These are phyloP conservation scores for Mus minutoides DNA, from an alignment of 2,797 vertebrate species.

Conservation along the genomic window DNA sequence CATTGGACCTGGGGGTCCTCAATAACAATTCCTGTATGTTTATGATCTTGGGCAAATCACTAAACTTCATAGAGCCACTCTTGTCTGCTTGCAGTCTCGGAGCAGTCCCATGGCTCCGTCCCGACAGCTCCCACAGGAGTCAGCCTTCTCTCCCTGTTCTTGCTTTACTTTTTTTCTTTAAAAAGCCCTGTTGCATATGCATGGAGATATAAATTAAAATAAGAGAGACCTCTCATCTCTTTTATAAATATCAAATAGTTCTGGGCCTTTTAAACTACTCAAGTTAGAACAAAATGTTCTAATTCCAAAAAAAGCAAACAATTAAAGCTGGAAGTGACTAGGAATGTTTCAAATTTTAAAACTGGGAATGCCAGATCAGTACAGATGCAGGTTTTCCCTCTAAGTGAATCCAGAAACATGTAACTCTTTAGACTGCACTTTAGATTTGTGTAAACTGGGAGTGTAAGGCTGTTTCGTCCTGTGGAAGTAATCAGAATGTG, in stretches of 20 bases:
- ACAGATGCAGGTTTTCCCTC: background rate
- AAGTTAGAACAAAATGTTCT: conserved; percentile 54
- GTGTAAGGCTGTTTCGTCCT: conserved; percentile 24
- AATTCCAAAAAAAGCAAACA: conserved; percentile 56
- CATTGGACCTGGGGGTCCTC: background rate
- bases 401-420: conserved; percentile 51
- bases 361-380: background rate
- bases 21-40: background rate
- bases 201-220: conserved; percentile 32
- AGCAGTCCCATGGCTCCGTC: background rate
- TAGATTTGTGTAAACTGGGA: conserved; percentile 1
- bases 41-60: conserved; percentile 35
- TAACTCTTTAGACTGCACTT: conserved; percentile 36
- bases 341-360: conserved; percentile 53
- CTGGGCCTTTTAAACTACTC: conserved; percentile 34
- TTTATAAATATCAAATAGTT: conserved; percentile 42
- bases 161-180: conserved; percentile 50
- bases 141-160: conserved; percentile 28
- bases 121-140: background rate
- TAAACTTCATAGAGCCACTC: conserved; percentile 38
- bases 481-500: background rate
- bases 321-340: conserved; percentile 48
- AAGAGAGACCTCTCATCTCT: background rate
- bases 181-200: background rate
- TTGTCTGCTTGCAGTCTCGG: background rate